phyloP scores from a whole-genome alignment of 2,888 invertebrate species.

The Philonicus albiceps region DNA sequence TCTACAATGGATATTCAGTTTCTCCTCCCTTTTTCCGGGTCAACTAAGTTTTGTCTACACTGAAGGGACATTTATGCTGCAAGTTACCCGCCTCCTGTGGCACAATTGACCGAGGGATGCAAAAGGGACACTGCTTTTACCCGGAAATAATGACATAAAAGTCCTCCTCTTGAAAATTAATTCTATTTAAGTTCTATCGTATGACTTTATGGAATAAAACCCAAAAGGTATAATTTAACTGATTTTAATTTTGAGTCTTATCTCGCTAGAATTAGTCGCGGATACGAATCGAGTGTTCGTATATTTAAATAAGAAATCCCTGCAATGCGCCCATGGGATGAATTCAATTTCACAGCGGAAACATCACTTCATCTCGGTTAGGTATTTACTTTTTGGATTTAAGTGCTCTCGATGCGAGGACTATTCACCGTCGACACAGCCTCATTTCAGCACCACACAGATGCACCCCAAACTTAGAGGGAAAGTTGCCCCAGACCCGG shows the following conservation, averaged over 20 bases:
- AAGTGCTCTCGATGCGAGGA: background rate
- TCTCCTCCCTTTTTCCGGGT: background rate
- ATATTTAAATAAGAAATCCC: background rate
- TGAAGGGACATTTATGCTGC: background rate
- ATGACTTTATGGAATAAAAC: background rate
- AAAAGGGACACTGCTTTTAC: background rate
- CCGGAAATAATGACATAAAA: background rate
- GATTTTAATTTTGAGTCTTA: background rate
- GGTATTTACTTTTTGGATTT: slow-evolving; percentile 7
- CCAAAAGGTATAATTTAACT: background rate
- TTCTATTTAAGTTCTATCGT: background rate
- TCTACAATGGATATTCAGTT: background rate
- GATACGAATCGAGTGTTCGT: background rate
- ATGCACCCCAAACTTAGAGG: background rate
- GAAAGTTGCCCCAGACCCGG: background rate
- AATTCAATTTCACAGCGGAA: slow-evolving; percentile 5
- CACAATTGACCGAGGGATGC: background rate
- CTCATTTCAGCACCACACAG: background rate
- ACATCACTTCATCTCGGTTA: background rate
- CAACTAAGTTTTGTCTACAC: background rate
- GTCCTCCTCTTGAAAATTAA: background rate
- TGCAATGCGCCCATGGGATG: slow-evolving; percentile 10
- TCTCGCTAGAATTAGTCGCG: background rate
- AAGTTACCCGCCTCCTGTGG: background rate
- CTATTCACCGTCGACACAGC: background rate